phyloP scores from a whole-genome alignment of 1,140 invertebrate genomes.

The Vanessa atalanta region DNA sequence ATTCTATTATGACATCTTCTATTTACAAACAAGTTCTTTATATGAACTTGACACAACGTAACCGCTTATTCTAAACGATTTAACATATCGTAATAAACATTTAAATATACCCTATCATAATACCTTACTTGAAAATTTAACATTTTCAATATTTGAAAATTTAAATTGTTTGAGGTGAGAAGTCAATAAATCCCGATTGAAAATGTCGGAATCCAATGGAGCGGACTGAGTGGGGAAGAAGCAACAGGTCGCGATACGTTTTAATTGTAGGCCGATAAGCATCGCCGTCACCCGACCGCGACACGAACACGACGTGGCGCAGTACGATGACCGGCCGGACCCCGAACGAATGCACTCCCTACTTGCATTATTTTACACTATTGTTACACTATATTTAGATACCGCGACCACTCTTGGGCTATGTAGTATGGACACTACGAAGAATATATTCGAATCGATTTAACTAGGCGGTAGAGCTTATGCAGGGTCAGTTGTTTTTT shows the following conservation, averaged over 20 bases:
- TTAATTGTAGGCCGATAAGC: slow-evolving; percentile 76
- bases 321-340: slow-evolving; percentile 66
- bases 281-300: slow-evolving; percentile 72
- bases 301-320: slow-evolving; percentile 55
- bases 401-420: slow-evolving; percentile 24
- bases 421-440: background rate
- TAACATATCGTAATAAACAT: background rate
- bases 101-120: background rate
- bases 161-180: slow-evolving; percentile 2
- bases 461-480: background rate
- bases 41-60: background rate
- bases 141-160: slow-evolving; percentile 2
- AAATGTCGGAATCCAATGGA: slow-evolving; percentile 44
- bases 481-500: too few relatives aligned
- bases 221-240: slow-evolving; percentile 46
- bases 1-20: slow-evolving; percentile 44
- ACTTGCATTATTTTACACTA: slow-evolving; percentile 30
- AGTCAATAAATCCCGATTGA: slow-evolving; percentile 32
- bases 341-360: slow-evolving; percentile 62
- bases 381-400: slow-evolving; percentile 11
- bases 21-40: slow-evolving; percentile 43
- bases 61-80: background rate
- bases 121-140: background rate
- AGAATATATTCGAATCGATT: background rate
- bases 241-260: slow-evolving; percentile 79